Conservation (phyloP, 2,797 vertebrate species). For the Forpus xanthops region DNA sequence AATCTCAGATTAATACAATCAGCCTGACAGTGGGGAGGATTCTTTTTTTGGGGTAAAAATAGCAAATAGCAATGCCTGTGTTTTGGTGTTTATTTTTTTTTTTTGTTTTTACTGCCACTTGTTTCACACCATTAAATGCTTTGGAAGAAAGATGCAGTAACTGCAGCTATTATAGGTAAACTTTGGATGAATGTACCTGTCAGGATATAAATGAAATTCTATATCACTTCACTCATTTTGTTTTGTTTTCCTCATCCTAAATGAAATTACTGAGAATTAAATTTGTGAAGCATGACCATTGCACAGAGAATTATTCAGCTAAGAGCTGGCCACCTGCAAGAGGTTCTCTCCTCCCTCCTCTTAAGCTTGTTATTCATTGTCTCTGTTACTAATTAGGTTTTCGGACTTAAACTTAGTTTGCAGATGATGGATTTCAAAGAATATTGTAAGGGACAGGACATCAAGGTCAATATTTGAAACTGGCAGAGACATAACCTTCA, state of each 20-base stretch:
- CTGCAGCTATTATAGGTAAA: constrained; percentile 40
- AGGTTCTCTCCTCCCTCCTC: constrained; percentile 53
- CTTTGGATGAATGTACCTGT: constrained; percentile 65
- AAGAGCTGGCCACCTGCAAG: constrained; percentile 53
- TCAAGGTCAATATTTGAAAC: constrained; percentile 71
- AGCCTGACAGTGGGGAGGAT: constrained; percentile 21
- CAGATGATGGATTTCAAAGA: constrained; percentile 82
- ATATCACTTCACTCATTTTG: constrained; percentile 47
- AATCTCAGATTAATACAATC: constrained; percentile 69
- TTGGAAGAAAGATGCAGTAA: constrained; percentile 21
- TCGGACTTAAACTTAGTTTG: constrained; percentile 69
- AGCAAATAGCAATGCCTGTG: background rate
- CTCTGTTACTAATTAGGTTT: constrained; percentile 76
- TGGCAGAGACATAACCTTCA: constrained; percentile 45
- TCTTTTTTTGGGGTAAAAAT: constrained; percentile 22
- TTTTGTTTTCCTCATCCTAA: constrained; percentile 57
- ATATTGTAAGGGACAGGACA: constrained; percentile 78
- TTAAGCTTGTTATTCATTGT: constrained; percentile 77
- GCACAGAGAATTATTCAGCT: constrained; percentile 52
- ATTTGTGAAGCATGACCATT: constrained; percentile 69
- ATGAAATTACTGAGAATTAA: constrained; percentile 74
- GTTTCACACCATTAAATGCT: constrained; percentile 50
- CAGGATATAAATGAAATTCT: constrained; percentile 67
- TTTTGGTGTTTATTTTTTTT: background rate
- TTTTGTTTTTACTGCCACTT: background rate